Base-by-base conservation (phyloP, 2,888 invertebrate genomes). In the Oscheius sp. region DNA sequence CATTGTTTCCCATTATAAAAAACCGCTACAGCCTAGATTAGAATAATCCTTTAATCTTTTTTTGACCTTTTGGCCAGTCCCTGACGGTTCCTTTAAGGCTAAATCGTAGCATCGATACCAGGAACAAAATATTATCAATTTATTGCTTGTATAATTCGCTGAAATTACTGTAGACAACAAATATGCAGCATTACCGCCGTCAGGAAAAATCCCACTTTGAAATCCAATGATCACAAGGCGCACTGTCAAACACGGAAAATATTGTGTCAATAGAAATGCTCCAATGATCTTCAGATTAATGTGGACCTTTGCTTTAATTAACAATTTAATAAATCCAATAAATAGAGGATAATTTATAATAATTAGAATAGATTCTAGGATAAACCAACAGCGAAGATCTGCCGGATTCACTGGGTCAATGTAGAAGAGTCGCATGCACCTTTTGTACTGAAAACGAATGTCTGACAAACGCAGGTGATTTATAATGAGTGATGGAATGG, bases 281-380 rank as follows among this genome's bases (percentile, higher is more conserved):
- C 23, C 55, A 35, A 35, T 35, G 35, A 35, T 35, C 9, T 55
- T 55, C 55, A 55, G 13, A 55, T 55, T 55, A 21, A 55, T 55
- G 23, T 55, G 55, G 6, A 3, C 3, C 13, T 21, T 16, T 6
- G 21, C 25, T 55, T 55, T 7, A 6, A 25, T 13, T 5, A 55
- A 6, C 5, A 55, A 25, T 13, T 18, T 21, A 25, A 21, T 21
- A 25, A 25, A 13, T 6, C 55, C 55, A 21, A 55, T 23, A 21
- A 55, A 55, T 13, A 55, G 21, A 25, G 23, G 21, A 23, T 18
- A 55, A 23, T 55, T 55, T 13, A 55, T 55, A 25, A 55, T 55
- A 13, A 55, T 55, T 13, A 55, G 25, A 23, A 55, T 6, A 23
- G 25, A 6, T 25, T 55, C 55, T 6, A 55, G 5, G 21, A 55